Evolutionary conservation across 2,797 vertebrate species (phyloP), one percentile per base, ranked within the genome.

Genomic region (Hylomyscus alleni): DNA sequence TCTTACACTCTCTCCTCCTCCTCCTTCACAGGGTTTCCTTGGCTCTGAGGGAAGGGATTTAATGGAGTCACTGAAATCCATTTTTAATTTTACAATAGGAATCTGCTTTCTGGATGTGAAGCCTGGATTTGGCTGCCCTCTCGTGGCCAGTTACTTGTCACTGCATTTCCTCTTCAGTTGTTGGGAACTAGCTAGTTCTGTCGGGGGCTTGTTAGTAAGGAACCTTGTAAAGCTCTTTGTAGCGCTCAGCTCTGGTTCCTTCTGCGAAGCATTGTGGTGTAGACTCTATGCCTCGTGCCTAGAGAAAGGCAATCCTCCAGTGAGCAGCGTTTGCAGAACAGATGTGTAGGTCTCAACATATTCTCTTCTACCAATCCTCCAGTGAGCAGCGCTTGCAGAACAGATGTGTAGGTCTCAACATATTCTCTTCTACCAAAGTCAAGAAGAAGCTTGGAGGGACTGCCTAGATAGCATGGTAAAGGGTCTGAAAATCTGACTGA

Each of bases 81-180:
- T 31, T 78, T 82, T 58, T 15, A 44, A 54, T 67, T 40, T 67
- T 77, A 6, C 1, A 10, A 1, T 26, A 0, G 24, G 40, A 40
- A 13, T 62, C 1, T 19, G n/a, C 44, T n/a, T 69, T 91, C n/a
- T 75, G 73, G 29, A 40, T 9, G 13, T 19, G n/a, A 81, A 80
- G 24, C 22, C 52, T 82, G 67, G 84, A 34, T 77, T 91, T 29
- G 67, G 17, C 60, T 0, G 75, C 94, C 89, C 69, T 92, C 96
- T 97, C 67, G 80, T 87, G 90, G 95, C 22, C 24, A 0, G 1
- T 13, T 3, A 0, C 0, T 37, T 58, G 76, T 3, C 40, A 67
- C 44, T 15, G 34, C 50, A 26, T 72, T 85, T 87, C 44, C 9
- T 47, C 19, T 65, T 44, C 76, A 69, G 54, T 81, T 31, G 17